Conservation (phyloP, 2,113 vertebrate species). For the Sardina pilchardus region DNA sequence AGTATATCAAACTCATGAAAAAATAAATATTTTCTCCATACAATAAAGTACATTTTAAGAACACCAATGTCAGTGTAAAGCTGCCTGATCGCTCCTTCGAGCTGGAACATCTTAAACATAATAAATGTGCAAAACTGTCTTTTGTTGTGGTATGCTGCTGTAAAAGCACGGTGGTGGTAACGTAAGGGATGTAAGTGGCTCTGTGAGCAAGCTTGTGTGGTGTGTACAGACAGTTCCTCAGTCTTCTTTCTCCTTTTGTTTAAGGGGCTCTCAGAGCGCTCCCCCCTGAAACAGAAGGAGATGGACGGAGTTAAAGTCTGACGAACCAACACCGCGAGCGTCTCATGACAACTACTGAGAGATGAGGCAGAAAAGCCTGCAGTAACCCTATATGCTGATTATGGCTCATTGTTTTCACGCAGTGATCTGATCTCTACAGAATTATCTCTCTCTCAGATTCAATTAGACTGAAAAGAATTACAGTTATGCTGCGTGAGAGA, state of each 20-base stretch:
- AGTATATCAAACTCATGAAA: background rate
- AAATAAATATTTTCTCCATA: background rate
- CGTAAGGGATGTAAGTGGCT: slow-evolving; percentile 17
- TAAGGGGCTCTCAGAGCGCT: slow-evolving; percentile 45
- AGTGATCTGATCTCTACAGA: background rate
- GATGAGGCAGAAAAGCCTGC: background rate
- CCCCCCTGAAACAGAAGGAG: slow-evolving; percentile 55
- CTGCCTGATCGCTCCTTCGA: slow-evolving; percentile 56
- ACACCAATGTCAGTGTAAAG: slow-evolving; percentile 50
- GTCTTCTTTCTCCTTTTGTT: slow-evolving; percentile 53
- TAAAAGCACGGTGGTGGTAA: background rate
- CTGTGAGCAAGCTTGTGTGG: slow-evolving; percentile 28
- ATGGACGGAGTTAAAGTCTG: slow-evolving; percentile 55
- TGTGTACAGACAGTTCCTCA: slow-evolving; percentile 57
- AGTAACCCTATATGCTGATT: background rate
- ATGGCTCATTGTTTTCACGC: slow-evolving; percentile 19
- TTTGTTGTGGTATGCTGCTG: background rate
- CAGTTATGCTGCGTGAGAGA: background rate
- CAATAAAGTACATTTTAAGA: background rate
- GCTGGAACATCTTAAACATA: background rate
- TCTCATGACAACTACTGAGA: background rate
- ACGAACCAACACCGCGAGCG: slow-evolving; percentile 36
- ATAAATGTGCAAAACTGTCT: background rate
- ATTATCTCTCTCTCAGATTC: background rate
- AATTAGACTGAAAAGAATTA: background rate